A percentile compares a stretch with the other conserved stretches of the same genome.
phyloP scores from a whole-genome alignment of 2,888 invertebrate genomes.

The Polydesmus complanatus region DNA sequence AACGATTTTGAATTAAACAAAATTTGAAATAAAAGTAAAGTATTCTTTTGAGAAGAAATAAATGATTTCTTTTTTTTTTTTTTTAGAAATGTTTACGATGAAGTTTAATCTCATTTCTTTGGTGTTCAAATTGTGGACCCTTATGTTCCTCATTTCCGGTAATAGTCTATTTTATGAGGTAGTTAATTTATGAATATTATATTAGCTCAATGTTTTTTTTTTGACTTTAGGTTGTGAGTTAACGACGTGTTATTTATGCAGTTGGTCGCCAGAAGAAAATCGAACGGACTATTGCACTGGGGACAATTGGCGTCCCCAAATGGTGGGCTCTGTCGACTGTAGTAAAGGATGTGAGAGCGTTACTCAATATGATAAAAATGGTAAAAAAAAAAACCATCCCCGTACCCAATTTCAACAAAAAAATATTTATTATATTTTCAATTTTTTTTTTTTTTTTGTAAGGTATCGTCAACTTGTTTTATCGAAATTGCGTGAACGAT shows the following conservation, averaged over 20 bases:
- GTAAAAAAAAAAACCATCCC: background rate
- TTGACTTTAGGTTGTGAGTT: background rate
- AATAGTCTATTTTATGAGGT: no score
- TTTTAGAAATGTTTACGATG: no score
- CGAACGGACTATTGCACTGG: background rate
- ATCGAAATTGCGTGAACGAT: constrained; percentile 1
- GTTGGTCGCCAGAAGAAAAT: constrained; percentile 3
- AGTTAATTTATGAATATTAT: no score
- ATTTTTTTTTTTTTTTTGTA: background rate
- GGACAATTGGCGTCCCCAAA: background rate
- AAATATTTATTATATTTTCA: background rate
- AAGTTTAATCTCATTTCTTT: no score
- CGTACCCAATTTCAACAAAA: no score
- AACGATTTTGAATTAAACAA: no score
- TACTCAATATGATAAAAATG: background rate
- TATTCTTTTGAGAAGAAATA: no score
- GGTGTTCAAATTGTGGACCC: no score
- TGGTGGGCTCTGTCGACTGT: background rate
- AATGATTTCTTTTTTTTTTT: no score
- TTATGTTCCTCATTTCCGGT: no score
- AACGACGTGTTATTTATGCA: background rate
- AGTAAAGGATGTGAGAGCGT: background rate
- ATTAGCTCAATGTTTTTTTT: background rate
- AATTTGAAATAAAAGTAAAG: no score
- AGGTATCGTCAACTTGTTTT: background rate